Percentiles rank a stretch among this genome's conserved stretches.
Conservation (phyloP, 2,888 invertebrate genomes). For the Pseudoips prasinana region DNA sequence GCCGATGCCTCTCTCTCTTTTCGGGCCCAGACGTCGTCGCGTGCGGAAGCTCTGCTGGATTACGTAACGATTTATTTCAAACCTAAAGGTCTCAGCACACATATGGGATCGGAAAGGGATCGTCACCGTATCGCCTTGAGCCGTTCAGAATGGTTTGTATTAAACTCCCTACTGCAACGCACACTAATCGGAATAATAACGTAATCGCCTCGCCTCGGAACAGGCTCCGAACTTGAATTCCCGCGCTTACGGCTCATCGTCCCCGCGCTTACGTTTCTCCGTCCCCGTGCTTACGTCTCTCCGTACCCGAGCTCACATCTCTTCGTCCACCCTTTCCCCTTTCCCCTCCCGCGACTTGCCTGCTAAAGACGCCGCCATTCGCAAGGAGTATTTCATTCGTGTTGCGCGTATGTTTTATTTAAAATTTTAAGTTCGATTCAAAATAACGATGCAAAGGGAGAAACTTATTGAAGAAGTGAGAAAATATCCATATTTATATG, state of each 20-base stretch:
- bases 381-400: constrained; percentile 14
- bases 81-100: constrained; percentile 5
- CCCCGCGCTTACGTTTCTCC: constrained; percentile 11
- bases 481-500: constrained; percentile 30
- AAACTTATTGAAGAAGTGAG: constrained; percentile 28
- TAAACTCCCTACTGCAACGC: constrained; percentile 18
- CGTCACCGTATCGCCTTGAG: constrained; percentile 17
- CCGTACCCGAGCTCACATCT: constrained; percentile 15
- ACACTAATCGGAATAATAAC: constrained; percentile 21
- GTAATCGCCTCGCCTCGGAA: constrained; percentile 14
- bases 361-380: constrained; percentile 15
- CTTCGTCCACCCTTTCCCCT: constrained; percentile 15
- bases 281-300: constrained; percentile 13
- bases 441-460: constrained; percentile 20
- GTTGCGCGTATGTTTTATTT: constrained; percentile 19
- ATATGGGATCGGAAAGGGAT: constrained; percentile 7
- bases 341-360: constrained; percentile 15
- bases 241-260: constrained; percentile 16
- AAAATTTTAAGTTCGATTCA: constrained; percentile 18
- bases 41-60: no score
- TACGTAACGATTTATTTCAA: no score
- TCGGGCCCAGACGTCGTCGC: no score
- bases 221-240: constrained; percentile 12
- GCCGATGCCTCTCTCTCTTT: no score
- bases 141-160: constrained; percentile 18